Conservation (phyloP, 2,113 vertebrate genomes). For the Chlorocebus sabaeus region DNA sequence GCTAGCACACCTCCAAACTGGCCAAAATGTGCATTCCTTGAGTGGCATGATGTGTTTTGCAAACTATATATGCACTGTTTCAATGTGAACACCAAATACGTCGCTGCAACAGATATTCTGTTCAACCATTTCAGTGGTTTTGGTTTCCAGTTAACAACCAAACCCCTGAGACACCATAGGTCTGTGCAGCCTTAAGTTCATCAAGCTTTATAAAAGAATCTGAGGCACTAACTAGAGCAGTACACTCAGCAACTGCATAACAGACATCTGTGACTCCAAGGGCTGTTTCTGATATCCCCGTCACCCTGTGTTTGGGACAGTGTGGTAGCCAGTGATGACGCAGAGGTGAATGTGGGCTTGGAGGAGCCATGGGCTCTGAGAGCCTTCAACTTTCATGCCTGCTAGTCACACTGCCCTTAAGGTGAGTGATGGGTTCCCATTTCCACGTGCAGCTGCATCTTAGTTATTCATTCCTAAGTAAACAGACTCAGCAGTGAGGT, state of each 20-base stretch:
- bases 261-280: fast-evolving
- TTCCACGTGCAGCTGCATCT: fast-evolving
- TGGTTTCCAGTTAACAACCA: not conserved
- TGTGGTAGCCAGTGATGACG: fast-evolving
- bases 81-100: fast-evolving
- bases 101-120: not conserved
- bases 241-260: fast-evolving
- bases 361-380: fast-evolving
- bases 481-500: not conserved
- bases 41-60: not conserved
- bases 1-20: not conserved
- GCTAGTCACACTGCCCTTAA: not conserved
- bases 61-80: fast-evolving
- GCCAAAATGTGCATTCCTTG: not conserved
- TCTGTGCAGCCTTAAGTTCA: not conserved
- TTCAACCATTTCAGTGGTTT: too few relatives aligned
- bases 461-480: not conserved
- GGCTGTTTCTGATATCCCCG: fast-evolving
- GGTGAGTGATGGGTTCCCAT: fast-evolving
- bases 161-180: not conserved
- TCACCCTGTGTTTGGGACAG: not conserved
- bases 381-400: fast-evolving
- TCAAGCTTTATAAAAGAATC: fast-evolving
- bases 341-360: fast-evolving
- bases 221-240: fast-evolving